Base-by-base conservation (phyloP, 2,888 invertebrate species). In the Aspidapion aeneum region DNA sequence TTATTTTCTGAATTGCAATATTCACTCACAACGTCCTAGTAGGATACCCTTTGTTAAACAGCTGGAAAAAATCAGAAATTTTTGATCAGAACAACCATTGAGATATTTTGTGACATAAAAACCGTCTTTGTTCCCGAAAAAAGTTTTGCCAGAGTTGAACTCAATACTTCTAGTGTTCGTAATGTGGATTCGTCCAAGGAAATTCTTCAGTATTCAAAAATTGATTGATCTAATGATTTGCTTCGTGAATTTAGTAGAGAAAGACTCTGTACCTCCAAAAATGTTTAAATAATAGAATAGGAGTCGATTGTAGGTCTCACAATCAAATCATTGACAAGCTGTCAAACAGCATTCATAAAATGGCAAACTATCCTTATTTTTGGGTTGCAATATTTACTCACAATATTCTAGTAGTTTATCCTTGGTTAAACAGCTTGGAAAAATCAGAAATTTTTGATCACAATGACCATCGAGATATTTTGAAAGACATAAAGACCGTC, bases 1-100 rank as follows among this genome's bases (percentile, higher is more conserved):
- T 80, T 90, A 65, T 86, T 92, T 76, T 93, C 91, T 0, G 86
- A 87, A 57, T 75, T 93, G n/a, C n/a, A n/a, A n/a, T n/a, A n/a
- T n/a, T n/a, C n/a, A n/a, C n/a, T n/a, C n/a, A n/a, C n/a, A n/a
- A n/a, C n/a, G n/a, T n/a, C n/a, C n/a, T n/a, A n/a, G n/a, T n/a
- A n/a, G n/a, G n/a, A n/a, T n/a, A n/a, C n/a, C n/a, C n/a, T 17
- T 54, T 21, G n/a, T 49, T 63, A 22, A 65, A 61, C 50, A 63
- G 66, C 54, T 72, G 70, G 52, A 73, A 73, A 55, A 66, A 69
- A 59, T 65, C 66, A 20, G 73, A 74, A 68, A 65, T 71, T 19
- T 58, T 72, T 49, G 71, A 73, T 54, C 71, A 74, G 17, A 73
- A 74, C 61, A 72, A 71, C 49, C 69, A 68, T 56, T 63, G 71